A percentile compares a stretch with the other conserved stretches of the same genome.
Evolutionary conservation across 2,113 vertebrate genomes (phyloP).

Genomic region (Delphinapterus leucas): DNA sequence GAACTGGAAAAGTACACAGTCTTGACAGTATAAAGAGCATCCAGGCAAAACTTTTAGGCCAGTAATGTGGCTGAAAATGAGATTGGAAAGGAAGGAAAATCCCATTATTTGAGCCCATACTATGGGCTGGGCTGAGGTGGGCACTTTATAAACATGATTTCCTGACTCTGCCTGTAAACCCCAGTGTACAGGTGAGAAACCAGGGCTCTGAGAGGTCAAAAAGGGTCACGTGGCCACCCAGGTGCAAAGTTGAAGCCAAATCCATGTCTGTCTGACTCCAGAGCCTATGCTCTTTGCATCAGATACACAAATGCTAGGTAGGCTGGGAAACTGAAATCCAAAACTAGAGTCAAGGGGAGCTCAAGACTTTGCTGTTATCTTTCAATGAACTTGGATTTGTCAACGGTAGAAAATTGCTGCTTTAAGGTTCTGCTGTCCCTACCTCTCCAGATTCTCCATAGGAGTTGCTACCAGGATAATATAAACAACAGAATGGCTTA

Average conservation of each 20-base stretch:
- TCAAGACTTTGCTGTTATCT: not conserved
- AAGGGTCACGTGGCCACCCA: not conserved
- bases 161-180: not conserved
- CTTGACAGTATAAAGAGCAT: not conserved
- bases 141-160: not conserved
- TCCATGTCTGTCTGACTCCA: accelerated
- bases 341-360: not conserved
- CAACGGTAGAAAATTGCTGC: not conserved
- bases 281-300: accelerated
- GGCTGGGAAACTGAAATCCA: not conserved
- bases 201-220: not conserved
- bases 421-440: not conserved
- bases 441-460: not conserved
- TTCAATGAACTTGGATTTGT: not conserved
- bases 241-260: not conserved
- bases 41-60: not conserved
- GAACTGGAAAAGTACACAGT: not conserved
- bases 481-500: not conserved
- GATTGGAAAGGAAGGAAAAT: not conserved
- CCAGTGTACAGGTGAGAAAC: not conserved
- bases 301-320: too few species aligned
- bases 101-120: not conserved
- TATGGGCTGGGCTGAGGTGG: too few species aligned
- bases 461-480: not conserved
- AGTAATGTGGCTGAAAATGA: not conserved